Evolutionary conservation across 92 coral and sea anemone genomes (phyloP), one percentile per base, ranked within the genome.

Genomic region (Heliopora coerulea): DNA sequence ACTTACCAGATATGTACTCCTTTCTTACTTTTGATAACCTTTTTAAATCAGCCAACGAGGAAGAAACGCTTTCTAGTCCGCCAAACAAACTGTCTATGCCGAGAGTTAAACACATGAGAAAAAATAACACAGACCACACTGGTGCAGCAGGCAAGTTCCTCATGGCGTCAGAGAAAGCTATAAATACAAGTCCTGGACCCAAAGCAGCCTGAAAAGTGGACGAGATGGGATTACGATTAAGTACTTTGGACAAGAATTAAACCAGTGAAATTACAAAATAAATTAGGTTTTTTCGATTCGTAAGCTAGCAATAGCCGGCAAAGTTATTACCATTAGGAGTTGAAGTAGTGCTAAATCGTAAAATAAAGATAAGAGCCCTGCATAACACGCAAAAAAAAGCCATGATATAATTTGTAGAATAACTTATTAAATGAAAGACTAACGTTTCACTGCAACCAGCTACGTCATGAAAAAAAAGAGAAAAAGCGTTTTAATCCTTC

Each of bases 51-150:
- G 89, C 86, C 70, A 91, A 64, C 19, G 97, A 90, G 9, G 97
- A 85, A 6, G 96, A 82, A 1, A 91, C 90, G 61, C 97, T 91
- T 78, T 91, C 97, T 59, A 91, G 78, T 25, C 91, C 97, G 24
- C 97, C 97, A 65, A 91, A 91, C 78, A 91, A 67, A 59, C 97
- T 91, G 74, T 91, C 97, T 25, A 91, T 83, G 1, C 97, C 97
- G 11, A 91, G 89, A 0, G 97, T 80, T 9, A 91, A 42, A 56
- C 90, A 74, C 97, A 91, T 91, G 9, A 91, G 91, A 59, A 91
- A 91, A 83, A 91, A 91, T 54, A 91, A 75, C 41, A 91, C 76
- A 3, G 97, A 84, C 97, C 97, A 91, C 78, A 91, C 87, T 29
- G 81, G 86, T 27, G 97, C 86, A 0, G 91, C 96, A 11, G 97